Evolutionary conservation across 2,888 invertebrate species (phyloP), one percentile per base, ranked within the genome.

Genomic region (Melanargia galathea): DNA sequence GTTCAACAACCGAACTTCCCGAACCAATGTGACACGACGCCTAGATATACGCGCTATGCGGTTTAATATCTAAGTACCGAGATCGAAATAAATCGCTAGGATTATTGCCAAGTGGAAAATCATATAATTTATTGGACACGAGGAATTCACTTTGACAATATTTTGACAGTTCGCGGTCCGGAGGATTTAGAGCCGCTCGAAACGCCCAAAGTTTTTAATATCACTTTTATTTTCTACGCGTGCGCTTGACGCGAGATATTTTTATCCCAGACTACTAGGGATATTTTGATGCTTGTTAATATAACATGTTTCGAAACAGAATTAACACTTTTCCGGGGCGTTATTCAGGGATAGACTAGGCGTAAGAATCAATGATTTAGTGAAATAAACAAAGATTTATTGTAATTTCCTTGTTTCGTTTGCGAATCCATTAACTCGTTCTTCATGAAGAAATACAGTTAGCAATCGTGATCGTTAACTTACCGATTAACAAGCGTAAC

Each of bases 31-130:
- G 85, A 86, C 83, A 82, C 83, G 73, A 78, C 81, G 80, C 80
- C 85, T 85, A 90, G 85, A 90, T 90, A 84, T 82, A 88, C 77
- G 85, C 82, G 87, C 85, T 84, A 87, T 86, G 88, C 80, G 82
- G 83, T 87, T 81, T 89, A 86, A 90, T 90, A 90, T 90, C 87
- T 82, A n/a, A n/a, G n/a, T n/a, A 79, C 81, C 68, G 80, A 79
- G 87, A 90, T 90, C 84, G 80, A 90, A 90, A 91, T 91, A 91
- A 91, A 90, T 90, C 81, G 84, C 85, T 87, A 90, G 89, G 88
- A 89, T 89, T 90, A 90, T 89, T 90, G 91, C 91, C 91, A 91
- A 90, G 85, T 86, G 78, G 82, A 89, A 84, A 88, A 89, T 86
- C 86, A 86, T 87, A 81, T 87, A 90, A 89, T 88, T 89, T 90